A percentile compares a stretch with the other conserved stretches of the same genome.
Conservation (phyloP, 2,888 invertebrate genomes). For the Mactromeris polynyma region DNA sequence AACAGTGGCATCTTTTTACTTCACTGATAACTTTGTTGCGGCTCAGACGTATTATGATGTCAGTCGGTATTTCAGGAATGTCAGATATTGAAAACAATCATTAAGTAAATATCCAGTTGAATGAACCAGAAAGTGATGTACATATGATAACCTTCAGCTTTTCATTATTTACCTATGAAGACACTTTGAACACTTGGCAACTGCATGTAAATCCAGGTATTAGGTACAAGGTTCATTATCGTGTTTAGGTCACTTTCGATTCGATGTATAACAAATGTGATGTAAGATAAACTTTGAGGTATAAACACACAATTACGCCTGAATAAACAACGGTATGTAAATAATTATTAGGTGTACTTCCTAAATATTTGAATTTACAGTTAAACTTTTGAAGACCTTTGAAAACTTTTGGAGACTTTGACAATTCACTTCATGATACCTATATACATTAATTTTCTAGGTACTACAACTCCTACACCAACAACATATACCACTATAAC, state of each 20-base stretch:
- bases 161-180: not conserved
- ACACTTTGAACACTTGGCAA: not conserved
- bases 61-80: not conserved
- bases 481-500: not conserved
- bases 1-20: not conserved
- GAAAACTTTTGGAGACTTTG: not conserved
- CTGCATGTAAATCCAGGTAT: not conserved
- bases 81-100: not conserved
- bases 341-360: not conserved
- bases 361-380: not conserved
- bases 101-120: not conserved
- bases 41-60: not conserved
- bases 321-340: not conserved
- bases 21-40: not conserved
- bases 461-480: not conserved
- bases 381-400: not conserved
- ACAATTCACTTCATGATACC: not conserved
- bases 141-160: not conserved
- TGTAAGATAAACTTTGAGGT: not conserved
- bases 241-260: not conserved
- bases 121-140: not conserved
- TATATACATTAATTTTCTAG: not conserved
- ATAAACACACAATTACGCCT: not conserved
- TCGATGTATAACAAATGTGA: not conserved
- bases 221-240: not conserved